These are phyloP conservation scores for Craterocephalus amniculus DNA, from an alignment of 2,797 vertebrate species.

Conservation along the genomic window DNA sequence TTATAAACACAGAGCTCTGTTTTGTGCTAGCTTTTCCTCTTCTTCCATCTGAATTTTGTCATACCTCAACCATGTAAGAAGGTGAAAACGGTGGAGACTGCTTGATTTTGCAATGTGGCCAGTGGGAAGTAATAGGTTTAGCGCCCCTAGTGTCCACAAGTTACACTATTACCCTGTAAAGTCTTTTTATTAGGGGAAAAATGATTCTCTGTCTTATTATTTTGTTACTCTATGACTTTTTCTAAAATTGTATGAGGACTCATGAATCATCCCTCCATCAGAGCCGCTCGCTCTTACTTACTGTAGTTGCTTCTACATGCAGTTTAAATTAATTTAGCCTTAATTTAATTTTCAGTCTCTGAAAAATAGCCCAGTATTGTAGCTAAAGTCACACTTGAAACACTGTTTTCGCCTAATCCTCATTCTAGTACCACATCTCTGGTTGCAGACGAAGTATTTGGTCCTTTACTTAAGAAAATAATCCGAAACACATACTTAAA, in stretches of 20 bases:
- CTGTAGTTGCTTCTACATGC: background rate
- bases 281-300: background rate
- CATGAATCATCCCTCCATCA: no score
- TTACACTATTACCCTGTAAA: no score
- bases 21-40: no score
- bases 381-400: background rate
- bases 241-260: background rate
- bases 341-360: background rate
- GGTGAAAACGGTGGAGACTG: no score
- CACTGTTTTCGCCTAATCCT: background rate
- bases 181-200: no score
- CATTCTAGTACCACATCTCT: background rate
- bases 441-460: background rate
- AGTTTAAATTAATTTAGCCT: background rate
- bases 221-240: background rate
- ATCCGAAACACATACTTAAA: background rate
- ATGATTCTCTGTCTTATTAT: background rate
- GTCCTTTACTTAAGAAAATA: background rate
- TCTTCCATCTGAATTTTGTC: no score
- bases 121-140: no score
- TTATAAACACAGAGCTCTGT: no score
- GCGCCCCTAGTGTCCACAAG: no score
- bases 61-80: no score
- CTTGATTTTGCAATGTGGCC: no score
- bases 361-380: background rate